phyloP scores from a whole-genome alignment of 2,113 vertebrate species.

The Trochalopteron elliotii region DNA sequence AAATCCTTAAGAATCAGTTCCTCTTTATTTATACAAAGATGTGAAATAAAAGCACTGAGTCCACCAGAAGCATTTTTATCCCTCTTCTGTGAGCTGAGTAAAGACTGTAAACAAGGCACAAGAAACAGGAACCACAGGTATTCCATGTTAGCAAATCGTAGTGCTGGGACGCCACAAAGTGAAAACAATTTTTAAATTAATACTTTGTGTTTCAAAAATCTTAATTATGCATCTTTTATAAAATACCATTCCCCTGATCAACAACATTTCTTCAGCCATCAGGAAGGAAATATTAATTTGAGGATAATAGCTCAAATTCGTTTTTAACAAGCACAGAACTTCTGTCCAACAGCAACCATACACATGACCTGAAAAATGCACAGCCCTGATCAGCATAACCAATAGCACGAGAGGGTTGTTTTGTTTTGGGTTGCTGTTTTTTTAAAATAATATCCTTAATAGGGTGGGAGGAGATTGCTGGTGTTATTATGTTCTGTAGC shows the following conservation, averaged over 20 bases:
- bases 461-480: background rate
- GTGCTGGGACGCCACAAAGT: background rate
- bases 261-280: background rate
- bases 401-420: background rate
- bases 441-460: background rate
- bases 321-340: background rate
- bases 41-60: background rate
- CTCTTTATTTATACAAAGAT: background rate
- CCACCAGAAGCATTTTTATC: background rate
- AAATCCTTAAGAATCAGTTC: background rate
- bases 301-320: background rate
- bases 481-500: background rate
- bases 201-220: background rate
- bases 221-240: background rate
- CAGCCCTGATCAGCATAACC: background rate
- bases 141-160: background rate
- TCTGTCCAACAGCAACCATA: background rate
- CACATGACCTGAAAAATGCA: background rate
- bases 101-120: background rate
- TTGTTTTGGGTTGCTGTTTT: background rate
- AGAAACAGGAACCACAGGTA: background rate
- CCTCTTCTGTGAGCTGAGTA: background rate
- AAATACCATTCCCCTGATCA: background rate
- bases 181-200: background rate
- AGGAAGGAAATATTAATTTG: background rate